phyloP scores from a whole-genome alignment of 2,113 vertebrate genomes.

The Anas platyrhynchos region DNA sequence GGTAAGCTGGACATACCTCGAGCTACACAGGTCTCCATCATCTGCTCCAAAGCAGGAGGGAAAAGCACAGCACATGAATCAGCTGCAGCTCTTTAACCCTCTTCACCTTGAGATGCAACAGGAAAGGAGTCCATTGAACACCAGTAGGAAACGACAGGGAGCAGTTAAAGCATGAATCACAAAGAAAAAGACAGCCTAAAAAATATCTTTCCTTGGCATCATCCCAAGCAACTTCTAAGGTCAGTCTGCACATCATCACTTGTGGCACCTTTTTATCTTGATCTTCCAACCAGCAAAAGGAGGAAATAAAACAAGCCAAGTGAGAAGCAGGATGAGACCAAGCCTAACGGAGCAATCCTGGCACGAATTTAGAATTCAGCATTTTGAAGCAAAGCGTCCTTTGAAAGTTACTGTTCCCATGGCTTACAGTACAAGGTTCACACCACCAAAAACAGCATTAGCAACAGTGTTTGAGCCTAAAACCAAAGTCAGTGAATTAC shows the following conservation, averaged over 20 bases:
- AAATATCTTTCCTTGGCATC: neutral
- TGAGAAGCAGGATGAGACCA: neutral
- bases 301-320: neutral
- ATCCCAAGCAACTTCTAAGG: neutral
- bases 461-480: neutral
- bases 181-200: neutral
- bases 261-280: neutral
- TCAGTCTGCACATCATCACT: neutral
- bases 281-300: neutral
- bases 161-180: neutral
- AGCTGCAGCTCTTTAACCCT: neutral
- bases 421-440: neutral
- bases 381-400: neutral
- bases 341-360: neutral
- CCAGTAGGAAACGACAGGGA: neutral
- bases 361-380: neutral
- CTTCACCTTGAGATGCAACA: constrained; percentile 8
- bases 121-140: neutral
- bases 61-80: neutral
- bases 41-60: neutral
- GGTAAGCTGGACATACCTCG: neutral
- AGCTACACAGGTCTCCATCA: neutral
- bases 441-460: neutral
- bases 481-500: neutral
- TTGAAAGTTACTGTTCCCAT: neutral